phyloP scores from a whole-genome alignment of 2,888 invertebrate species.

The Agrochola litura region DNA sequence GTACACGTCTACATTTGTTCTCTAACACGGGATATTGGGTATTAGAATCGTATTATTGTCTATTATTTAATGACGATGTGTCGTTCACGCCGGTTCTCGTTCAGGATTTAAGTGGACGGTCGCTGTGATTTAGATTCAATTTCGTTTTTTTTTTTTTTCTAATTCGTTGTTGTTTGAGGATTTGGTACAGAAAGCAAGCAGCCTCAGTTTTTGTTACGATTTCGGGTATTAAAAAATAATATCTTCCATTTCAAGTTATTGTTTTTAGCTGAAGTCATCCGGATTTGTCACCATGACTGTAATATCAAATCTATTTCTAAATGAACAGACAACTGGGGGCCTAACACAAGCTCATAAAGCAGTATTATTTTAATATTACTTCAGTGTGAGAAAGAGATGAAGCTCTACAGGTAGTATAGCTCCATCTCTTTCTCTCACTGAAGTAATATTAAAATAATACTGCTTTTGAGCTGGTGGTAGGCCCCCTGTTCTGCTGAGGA shows the following conservation, averaged over 20 bases:
- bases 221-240: constrained; percentile 13
- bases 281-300: not conserved
- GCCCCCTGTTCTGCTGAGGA: too few species aligned
- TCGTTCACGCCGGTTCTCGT: constrained; percentile 63
- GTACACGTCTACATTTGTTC: constrained; percentile 79
- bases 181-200: constrained; percentile 17
- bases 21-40: constrained; percentile 79
- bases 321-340: too few species aligned
- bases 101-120: constrained; percentile 62
- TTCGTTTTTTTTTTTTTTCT: constrained; percentile 49
- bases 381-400: too few species aligned
- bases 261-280: not conserved
- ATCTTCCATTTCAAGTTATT: constrained; percentile 16
- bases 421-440: too few species aligned
- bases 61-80: constrained; percentile 69
- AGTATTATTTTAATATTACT: too few species aligned
- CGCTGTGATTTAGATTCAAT: constrained; percentile 63
- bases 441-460: too few species aligned
- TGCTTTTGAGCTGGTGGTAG: too few species aligned
- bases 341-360: too few species aligned
- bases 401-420: too few species aligned
- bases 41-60: constrained; percentile 73
- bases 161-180: constrained; percentile 35
- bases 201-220: constrained; percentile 9
- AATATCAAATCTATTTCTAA: not conserved